Evolutionary conservation across 2,888 invertebrate genomes (phyloP).

Genomic region (Lithophane leautieri): DNA sequence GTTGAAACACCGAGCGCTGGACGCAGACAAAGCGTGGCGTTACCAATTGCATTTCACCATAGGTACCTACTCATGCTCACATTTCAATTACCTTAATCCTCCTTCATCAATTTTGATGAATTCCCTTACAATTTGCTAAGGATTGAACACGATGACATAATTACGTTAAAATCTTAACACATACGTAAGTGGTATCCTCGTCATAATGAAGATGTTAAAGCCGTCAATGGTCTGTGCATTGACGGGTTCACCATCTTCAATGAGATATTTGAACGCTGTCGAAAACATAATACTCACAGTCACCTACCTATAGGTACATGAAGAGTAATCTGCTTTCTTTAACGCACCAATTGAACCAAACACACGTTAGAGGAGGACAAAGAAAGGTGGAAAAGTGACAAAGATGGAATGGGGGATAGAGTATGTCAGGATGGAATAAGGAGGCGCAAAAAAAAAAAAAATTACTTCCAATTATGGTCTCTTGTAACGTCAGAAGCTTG

Average conservation of each 20-base stretch:
- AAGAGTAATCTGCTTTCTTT: neutral
- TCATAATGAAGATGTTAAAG: conserved; percentile 15
- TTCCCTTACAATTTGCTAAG: neutral
- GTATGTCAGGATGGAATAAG: no score
- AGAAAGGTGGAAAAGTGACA: no score
- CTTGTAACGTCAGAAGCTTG: no score
- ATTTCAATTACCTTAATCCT: conserved; percentile 19
- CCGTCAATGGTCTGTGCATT: conserved; percentile 14
- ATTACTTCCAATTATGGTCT: no score
- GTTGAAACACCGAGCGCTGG: no score
- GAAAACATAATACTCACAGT: neutral
- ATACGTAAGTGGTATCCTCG: conserved; percentile 14
- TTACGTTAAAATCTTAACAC: conserved; percentile 11
- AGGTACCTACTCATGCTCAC: neutral
- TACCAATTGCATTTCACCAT: conserved; percentile 2
- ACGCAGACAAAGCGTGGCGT: no score
- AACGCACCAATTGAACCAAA: neutral
- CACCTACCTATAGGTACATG: neutral
- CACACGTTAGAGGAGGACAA: neutral
- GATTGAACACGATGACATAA: conserved; percentile 25
- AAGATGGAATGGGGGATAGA: no score
- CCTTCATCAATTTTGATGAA: conserved; percentile 33
- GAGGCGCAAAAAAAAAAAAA: no score
- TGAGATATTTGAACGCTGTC: conserved; percentile 29
- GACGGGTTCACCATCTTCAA: neutral